Conservation (phyloP, 2,888 invertebrate species). For the Xylota sylvarum region DNA sequence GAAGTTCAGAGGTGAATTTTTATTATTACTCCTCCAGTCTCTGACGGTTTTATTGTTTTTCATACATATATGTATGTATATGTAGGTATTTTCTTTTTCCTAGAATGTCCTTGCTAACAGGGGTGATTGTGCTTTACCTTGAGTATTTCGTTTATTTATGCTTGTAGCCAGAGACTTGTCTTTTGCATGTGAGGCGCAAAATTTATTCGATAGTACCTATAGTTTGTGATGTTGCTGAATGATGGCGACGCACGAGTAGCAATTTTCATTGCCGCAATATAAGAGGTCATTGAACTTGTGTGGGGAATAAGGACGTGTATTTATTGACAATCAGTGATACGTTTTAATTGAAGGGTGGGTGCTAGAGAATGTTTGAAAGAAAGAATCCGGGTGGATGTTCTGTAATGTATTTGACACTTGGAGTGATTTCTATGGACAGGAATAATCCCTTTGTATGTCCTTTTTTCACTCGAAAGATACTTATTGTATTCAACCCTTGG, state of each 20-base stretch:
- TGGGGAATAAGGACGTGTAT: neutral
- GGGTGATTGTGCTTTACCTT: conserved; percentile 61
- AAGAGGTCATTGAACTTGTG: conserved; percentile 46
- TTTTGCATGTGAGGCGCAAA: conserved; percentile 28
- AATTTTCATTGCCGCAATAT: conserved; percentile 16
- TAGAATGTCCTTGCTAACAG: conserved; percentile 61
- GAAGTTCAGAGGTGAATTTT: conserved; percentile 27
- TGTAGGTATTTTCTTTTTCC: conserved; percentile 15
- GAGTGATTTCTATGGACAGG: neutral
- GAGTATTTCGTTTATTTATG: conserved; percentile 43
- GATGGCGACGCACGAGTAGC: conserved; percentile 5
- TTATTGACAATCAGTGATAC: conserved; percentile 57
- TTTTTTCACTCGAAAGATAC: neutral
- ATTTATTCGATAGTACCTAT: conserved; percentile 5
- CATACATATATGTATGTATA: too few species aligned
- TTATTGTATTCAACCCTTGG: neutral
- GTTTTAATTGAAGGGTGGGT: conserved; percentile 38
- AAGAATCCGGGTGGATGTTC: conserved; percentile 18
- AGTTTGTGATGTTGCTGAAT: conserved; percentile 8
- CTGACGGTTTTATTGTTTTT: neutral
- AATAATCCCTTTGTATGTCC: neutral
- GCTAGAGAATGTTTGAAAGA: neutral
- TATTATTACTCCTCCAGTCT: neutral
- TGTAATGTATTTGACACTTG: conserved; percentile 17
- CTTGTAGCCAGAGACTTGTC: conserved; percentile 10